Conservation (phyloP, 2,797 vertebrate genomes). For the Cryptoblepharus egeriae region DNA sequence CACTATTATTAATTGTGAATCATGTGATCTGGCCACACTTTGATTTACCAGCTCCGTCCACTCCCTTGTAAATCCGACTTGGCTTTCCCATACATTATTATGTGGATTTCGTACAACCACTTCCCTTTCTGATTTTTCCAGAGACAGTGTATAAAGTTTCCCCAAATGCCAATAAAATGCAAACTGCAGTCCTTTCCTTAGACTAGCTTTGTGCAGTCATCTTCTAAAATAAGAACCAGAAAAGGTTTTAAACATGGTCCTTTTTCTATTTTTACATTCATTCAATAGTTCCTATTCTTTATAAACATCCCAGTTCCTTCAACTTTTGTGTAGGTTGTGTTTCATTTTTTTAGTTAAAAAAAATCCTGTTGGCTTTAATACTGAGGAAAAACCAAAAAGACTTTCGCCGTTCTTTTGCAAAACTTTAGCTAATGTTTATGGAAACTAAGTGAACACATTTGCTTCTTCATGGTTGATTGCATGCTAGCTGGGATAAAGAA, state of each 20-base stretch:
- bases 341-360: slow-evolving; percentile 22
- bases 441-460: slow-evolving; percentile 42
- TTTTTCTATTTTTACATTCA: slow-evolving; percentile 77
- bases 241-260: slow-evolving; percentile 56
- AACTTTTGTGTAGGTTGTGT: slow-evolving; percentile 31
- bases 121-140: slow-evolving; percentile 86
- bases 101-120: slow-evolving; percentile 84
- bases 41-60: slow-evolving; percentile 75
- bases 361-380: slow-evolving; percentile 39
- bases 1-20: slow-evolving; percentile 75
- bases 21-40: slow-evolving; percentile 73
- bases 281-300: slow-evolving; percentile 67
- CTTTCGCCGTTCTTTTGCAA: slow-evolving; percentile 55
- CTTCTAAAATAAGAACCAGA: slow-evolving; percentile 80
- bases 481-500: slow-evolving; percentile 43
- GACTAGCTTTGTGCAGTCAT: slow-evolving; percentile 78
- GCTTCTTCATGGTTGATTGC: slow-evolving; percentile 48
- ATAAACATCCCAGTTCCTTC: slow-evolving; percentile 67
- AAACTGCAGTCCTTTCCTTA: slow-evolving; percentile 78
- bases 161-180: slow-evolving; percentile 81
- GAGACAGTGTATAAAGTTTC: slow-evolving; percentile 83
- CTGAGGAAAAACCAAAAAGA: slow-evolving; percentile 47
- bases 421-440: slow-evolving; percentile 20
- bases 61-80: slow-evolving; percentile 82
- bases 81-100: slow-evolving; percentile 82